These are phyloP conservation scores for Pristionchus japonicus DNA, from an alignment of 2,888 invertebrate genomes.

Conservation along the genomic window DNA sequence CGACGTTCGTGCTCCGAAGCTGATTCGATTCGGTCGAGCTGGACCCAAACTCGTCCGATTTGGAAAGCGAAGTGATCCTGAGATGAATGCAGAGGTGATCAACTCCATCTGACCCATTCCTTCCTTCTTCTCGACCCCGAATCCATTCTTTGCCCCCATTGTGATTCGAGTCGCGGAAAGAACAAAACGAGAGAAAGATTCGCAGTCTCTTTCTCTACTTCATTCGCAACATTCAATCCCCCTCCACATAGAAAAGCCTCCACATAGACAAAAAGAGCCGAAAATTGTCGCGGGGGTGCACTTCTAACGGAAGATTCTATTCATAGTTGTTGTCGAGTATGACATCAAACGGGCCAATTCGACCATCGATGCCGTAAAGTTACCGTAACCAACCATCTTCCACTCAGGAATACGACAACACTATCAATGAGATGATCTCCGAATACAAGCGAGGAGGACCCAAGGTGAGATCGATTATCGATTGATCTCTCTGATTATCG, in stretches of 20 bases:
- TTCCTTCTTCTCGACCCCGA: background rate
- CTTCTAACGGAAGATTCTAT: background rate
- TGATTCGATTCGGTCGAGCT: slow-evolving; percentile 37
- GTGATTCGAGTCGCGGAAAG: background rate
- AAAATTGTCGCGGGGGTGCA: background rate
- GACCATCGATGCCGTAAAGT: background rate
- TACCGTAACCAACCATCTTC: background rate
- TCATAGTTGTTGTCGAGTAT: slow-evolving; percentile 9
- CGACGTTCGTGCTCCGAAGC: slow-evolving; percentile 1
- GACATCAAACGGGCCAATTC: background rate
- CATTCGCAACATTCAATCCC: background rate
- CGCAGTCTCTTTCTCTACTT: background rate
- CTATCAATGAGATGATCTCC: background rate
- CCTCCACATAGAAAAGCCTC: background rate
- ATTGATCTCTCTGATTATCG: background rate
- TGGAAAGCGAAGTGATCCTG: slow-evolving; percentile 24
- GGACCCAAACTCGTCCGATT: slow-evolving; percentile 43
- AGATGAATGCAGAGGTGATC: background rate
- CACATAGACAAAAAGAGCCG: background rate
- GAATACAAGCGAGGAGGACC: slow-evolving; percentile 37
- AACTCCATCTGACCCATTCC: background rate
- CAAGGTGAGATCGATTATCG: background rate
- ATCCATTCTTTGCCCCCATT: background rate
- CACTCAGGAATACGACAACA: slow-evolving; percentile 2
- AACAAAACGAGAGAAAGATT: background rate